Conservation (phyloP, 1,140 invertebrate genomes). For the Hetaerina americana region DNA sequence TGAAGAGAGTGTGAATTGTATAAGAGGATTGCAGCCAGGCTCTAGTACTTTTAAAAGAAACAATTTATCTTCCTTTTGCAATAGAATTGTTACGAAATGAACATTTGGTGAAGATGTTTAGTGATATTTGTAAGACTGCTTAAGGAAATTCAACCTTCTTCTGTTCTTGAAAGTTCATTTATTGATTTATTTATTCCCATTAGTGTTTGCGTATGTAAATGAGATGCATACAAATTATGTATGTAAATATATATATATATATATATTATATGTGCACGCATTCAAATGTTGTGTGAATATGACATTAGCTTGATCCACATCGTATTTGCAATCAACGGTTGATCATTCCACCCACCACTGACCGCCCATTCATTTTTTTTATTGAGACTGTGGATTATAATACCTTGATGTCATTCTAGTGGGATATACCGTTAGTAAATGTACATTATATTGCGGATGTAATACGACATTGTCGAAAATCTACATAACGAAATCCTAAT, state of each 20-base stretch:
- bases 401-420: not conserved
- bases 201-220: too few relatives aligned
- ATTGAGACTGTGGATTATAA: not conserved
- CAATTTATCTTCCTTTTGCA: not conserved
- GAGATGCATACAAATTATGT: not conserved
- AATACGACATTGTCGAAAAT: too few relatives aligned
- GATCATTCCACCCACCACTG: not conserved
- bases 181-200: too few relatives aligned
- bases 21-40: not conserved
- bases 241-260: not conserved
- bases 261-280: not conserved
- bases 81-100: too few relatives aligned
- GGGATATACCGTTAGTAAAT: too few relatives aligned
- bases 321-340: not conserved
- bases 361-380: not conserved
- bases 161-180: not conserved
- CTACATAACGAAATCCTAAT: too few relatives aligned
- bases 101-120: not conserved
- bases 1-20: not conserved
- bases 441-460: too few relatives aligned
- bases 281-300: not conserved
- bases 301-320: not conserved
- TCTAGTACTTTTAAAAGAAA: not conserved
- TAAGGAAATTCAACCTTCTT: not conserved
- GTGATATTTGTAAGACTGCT: not conserved